Conservation (phyloP, 2,797 vertebrate genomes). For the Rhinophrynus dorsalis region DNA sequence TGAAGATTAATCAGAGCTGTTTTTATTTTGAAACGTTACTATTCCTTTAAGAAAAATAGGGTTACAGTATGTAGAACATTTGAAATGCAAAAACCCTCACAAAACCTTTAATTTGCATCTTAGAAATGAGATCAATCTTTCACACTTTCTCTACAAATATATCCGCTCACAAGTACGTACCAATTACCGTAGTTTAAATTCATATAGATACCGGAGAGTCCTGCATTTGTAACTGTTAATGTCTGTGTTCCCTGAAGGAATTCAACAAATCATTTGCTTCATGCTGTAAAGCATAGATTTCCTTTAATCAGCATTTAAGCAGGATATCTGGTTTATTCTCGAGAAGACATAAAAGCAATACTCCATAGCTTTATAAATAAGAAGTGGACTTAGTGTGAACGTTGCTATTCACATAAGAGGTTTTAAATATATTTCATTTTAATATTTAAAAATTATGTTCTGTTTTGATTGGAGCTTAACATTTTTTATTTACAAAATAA, state of each 20-base stretch:
- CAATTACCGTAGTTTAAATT: conserved; percentile 19
- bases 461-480: background rate
- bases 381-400: background rate
- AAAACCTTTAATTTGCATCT: too few species aligned
- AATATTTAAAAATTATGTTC: background rate
- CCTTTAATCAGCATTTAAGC: conserved; percentile 25
- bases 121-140: too few species aligned
- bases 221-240: conserved; percentile 34
- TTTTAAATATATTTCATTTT: background rate
- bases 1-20: too few species aligned
- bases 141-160: too few species aligned
- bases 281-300: conserved; percentile 26
- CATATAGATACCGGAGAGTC: conserved; percentile 22
- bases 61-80: too few species aligned
- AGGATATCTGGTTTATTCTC: background rate
- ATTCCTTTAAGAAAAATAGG: too few species aligned
- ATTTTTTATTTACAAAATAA: background rate
- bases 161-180: conserved; percentile 14
- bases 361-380: background rate
- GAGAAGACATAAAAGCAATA: conserved; percentile 15
- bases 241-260: conserved; percentile 27
- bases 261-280: conserved; percentile 27
- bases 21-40: too few species aligned
- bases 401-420: background rate
- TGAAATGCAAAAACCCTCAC: too few species aligned